Evolutionary conservation across 2,797 vertebrate genomes (phyloP).

Genomic region (Paramormyrops hopkinsi): DNA sequence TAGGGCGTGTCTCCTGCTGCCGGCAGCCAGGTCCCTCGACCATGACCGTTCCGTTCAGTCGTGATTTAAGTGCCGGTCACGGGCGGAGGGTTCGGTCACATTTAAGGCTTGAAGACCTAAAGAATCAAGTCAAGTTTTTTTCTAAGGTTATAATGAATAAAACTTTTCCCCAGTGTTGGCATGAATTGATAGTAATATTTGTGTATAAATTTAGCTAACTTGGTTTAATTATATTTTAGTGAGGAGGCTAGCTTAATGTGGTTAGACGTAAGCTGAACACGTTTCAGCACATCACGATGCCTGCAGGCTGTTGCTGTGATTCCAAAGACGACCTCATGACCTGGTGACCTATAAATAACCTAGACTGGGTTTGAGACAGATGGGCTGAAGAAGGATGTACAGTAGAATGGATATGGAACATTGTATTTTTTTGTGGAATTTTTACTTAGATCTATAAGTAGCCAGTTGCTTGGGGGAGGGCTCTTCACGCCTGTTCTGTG

Average conservation of each 20-base stretch:
- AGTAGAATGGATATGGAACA: not conserved
- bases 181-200: not conserved
- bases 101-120: not conserved
- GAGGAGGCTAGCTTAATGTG: not conserved
- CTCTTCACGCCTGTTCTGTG: not conserved
- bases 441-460: not conserved
- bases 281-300: not conserved
- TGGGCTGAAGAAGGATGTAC: not conserved
- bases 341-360: not conserved
- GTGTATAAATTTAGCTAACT: not conserved
- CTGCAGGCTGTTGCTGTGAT: not conserved
- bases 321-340: not conserved
- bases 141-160: not conserved
- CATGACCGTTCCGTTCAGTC: not conserved
- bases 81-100: not conserved
- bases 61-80: not conserved
- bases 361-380: not conserved
- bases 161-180: not conserved
- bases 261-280: not conserved
- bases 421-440: not conserved
- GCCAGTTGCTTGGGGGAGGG: not conserved
- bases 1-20: not conserved
- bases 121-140: not conserved
- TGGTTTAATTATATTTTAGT: not conserved
- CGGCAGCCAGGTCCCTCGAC: not conserved